phyloP scores from a whole-genome alignment of 1,140 invertebrate species.

The Drosophila watanabei region DNA sequence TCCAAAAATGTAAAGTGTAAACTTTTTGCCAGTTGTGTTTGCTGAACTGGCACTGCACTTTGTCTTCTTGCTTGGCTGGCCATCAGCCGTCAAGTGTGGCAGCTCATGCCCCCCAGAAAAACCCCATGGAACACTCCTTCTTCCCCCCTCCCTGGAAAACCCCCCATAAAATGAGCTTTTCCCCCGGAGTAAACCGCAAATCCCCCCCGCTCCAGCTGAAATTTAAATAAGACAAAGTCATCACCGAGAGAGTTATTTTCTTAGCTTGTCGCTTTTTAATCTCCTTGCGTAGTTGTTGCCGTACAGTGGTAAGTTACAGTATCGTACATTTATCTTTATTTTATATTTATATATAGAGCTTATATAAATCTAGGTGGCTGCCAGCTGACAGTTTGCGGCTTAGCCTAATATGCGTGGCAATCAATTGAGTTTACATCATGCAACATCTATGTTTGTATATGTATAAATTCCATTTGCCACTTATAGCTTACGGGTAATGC shows the following conservation, averaged over 20 bases:
- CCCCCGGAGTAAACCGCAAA: constrained; percentile 18
- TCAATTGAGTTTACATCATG: constrained; percentile 30
- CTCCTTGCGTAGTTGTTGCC: constrained; percentile 51
- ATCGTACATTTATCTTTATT: constrained; percentile 30
- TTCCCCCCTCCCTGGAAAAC: background rate
- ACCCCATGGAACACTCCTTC: background rate
- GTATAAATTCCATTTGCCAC: constrained; percentile 21
- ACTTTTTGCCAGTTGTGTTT: constrained; percentile 73
- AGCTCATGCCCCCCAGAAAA: constrained; percentile 17
- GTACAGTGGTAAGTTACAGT: constrained; percentile 61
- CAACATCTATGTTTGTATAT: constrained; percentile 12
- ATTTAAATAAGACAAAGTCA: constrained; percentile 68
- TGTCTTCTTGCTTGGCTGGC: constrained; percentile 46
- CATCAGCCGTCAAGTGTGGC: constrained; percentile 54
- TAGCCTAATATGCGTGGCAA: constrained; percentile 53
- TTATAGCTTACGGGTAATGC: constrained; percentile 37
- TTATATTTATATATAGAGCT: constrained; percentile 46
- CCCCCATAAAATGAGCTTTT: constrained; percentile 7
- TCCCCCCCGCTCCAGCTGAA: constrained; percentile 41
- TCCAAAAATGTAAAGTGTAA: constrained; percentile 70
- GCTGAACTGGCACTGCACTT: constrained; percentile 44
- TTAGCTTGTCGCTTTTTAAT: constrained; percentile 64
- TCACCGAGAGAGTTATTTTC: constrained; percentile 32
- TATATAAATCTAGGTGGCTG: constrained; percentile 62
- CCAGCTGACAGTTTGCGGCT: constrained; percentile 40